Evolutionary conservation across 1,140 invertebrate species (phyloP).

Genomic region (Diachasma alloeum): DNA sequence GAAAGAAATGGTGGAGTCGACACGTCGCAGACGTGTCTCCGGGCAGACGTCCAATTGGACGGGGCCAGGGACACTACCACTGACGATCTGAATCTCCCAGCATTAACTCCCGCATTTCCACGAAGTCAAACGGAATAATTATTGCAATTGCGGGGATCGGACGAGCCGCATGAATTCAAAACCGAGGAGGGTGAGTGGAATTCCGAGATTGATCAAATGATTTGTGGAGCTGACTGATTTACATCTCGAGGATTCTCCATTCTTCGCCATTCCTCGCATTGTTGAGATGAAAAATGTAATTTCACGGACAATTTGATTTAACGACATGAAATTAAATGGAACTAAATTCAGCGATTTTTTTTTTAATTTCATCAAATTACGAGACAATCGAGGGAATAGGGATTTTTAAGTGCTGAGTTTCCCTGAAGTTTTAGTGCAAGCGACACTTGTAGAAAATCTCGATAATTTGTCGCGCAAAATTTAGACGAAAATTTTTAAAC

Average conservation of each 20-base stretch:
- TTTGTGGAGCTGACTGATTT: not conserved
- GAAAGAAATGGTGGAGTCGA: not conserved
- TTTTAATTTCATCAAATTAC: too few relatives aligned
- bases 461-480: too few relatives aligned
- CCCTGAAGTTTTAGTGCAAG: too few relatives aligned
- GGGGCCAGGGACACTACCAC: not conserved
- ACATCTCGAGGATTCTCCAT: not conserved
- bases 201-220: not conserved
- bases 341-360: too few relatives aligned
- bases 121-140: not conserved
- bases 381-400: too few relatives aligned
- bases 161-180: not conserved
- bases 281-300: not conserved
- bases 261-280: not conserved
- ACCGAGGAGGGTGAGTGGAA: not conserved
- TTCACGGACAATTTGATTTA: too few relatives aligned
- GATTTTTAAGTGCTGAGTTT: too few relatives aligned
- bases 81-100: not conserved
- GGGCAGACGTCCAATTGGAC: conserved; percentile 1
- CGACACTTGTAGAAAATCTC: too few relatives aligned
- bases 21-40: not conserved
- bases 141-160: not conserved
- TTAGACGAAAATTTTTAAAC: too few relatives aligned
- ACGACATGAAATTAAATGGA: too few relatives aligned
- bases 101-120: not conserved